A percentile compares a stretch with the other conserved stretches of the same genome.
Evolutionary conservation across 2,888 invertebrate species (phyloP).

Genomic region (Oscheius sp.): DNA sequence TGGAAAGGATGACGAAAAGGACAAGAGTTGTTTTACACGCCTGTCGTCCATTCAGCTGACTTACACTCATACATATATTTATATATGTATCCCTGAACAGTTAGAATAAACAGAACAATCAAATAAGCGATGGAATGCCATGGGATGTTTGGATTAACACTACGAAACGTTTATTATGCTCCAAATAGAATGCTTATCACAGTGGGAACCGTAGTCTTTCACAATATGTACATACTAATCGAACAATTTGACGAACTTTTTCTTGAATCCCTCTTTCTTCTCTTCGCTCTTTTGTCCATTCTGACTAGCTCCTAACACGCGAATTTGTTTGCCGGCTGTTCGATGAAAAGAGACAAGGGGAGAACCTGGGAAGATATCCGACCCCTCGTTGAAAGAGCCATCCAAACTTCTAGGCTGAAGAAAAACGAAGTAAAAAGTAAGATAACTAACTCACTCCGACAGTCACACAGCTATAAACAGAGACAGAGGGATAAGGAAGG

Average conservation of each 20-base stretch:
- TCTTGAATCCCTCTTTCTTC: constrained; percentile 43
- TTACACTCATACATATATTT: constrained; percentile 26
- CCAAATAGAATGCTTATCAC: constrained; percentile 7
- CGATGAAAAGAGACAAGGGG: constrained; percentile 61
- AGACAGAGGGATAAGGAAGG: constrained; percentile 65
- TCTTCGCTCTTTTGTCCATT: constrained; percentile 33
- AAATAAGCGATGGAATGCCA: neutral
- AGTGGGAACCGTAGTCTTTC: constrained; percentile 16
- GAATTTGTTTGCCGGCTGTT: constrained; percentile 66
- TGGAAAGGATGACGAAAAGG: neutral
- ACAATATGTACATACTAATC: constrained; percentile 38
- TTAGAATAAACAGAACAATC: neutral
- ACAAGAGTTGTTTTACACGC: neutral
- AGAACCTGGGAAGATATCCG: constrained; percentile 47
- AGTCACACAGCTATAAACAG: constrained; percentile 55
- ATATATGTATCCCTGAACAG: neutral
- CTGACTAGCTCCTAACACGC: constrained; percentile 60
- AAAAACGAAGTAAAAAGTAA: neutral
- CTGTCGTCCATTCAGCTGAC: constrained; percentile 3
- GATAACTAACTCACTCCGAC: constrained; percentile 21
- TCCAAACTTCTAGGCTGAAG: constrained; percentile 18
- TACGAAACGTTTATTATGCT: constrained; percentile 19
- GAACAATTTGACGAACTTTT: constrained; percentile 52
- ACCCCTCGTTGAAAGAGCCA: constrained; percentile 14
- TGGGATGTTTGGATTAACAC: neutral